A percentile compares a stretch with the other conserved stretches of the same genome.
These are phyloP conservation scores for Austrofundulus limnaeus DNA, from an alignment of 2,113 vertebrate species.

Conservation along the genomic window DNA sequence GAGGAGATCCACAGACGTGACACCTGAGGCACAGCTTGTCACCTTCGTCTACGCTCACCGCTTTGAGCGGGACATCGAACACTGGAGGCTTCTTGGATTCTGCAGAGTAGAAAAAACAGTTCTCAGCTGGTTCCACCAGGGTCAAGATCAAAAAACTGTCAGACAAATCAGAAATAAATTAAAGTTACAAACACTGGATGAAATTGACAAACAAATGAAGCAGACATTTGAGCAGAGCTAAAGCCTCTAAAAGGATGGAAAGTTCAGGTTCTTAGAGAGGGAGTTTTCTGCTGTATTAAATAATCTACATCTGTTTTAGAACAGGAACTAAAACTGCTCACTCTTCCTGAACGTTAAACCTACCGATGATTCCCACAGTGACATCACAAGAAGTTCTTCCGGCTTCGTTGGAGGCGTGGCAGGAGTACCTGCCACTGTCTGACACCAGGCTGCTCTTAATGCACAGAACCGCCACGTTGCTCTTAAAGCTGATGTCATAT, in stretches of 20 bases:
- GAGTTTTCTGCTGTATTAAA: too few species aligned
- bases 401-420: constrained; percentile 90
- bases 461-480: constrained; percentile 83
- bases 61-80: constrained; percentile 88
- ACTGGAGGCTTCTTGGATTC: constrained; percentile 89
- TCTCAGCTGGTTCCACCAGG: not conserved
- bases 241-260: too few species aligned
- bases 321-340: too few species aligned
- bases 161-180: not conserved
- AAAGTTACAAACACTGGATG: too few species aligned
- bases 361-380: constrained; percentile 88
- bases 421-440: constrained; percentile 88
- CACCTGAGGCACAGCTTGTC: constrained; percentile 86
- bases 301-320: too few species aligned
- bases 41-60: constrained; percentile 83
- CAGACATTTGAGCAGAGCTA: too few species aligned
- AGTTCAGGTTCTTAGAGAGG: too few species aligned
- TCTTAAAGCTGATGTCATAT: constrained; percentile 92
- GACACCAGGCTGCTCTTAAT: constrained; percentile 81
- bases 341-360: constrained; percentile 57
- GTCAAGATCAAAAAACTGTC: not conserved
- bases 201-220: too few species aligned
- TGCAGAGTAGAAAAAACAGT: constrained; percentile 52
- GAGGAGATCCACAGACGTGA: constrained; percentile 87
- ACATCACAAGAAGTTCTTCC: constrained; percentile 84